These are phyloP conservation scores for Catharus minimus DNA, from an alignment of 2,113 vertebrate species.

Conservation along the genomic window DNA sequence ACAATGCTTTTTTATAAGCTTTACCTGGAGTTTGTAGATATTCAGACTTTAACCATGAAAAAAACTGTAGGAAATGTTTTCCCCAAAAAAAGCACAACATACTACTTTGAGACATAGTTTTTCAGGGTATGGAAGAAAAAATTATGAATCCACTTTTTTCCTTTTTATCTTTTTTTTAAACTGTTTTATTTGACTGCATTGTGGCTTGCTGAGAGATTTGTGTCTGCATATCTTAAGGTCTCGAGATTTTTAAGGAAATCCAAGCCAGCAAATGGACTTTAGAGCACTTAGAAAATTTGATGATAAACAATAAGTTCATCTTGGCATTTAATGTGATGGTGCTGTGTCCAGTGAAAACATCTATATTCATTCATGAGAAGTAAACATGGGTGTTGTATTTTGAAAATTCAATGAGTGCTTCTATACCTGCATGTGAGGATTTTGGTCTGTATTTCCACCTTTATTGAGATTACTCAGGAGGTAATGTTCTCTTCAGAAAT, in stretches of 20 bases:
- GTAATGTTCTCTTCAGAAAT: background rate
- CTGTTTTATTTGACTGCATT: background rate
- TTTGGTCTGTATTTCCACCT: background rate
- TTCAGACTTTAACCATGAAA: background rate
- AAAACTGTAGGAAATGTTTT: background rate
- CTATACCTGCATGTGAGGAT: background rate
- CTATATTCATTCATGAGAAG: background rate
- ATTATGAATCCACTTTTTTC: background rate
- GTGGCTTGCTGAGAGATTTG: background rate
- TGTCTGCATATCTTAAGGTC: background rate
- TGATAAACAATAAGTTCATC: background rate
- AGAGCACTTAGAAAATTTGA: background rate
- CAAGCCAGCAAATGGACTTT: slow-evolving; percentile 1
- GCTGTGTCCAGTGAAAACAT: background rate
- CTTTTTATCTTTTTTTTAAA: background rate
- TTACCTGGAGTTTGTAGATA: background rate
- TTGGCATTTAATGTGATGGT: background rate
- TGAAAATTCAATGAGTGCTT: background rate
- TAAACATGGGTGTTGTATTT: background rate
- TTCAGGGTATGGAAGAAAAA: background rate
- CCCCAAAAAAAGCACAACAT: fast-evolving
- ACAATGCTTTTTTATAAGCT: background rate
- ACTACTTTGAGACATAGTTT: background rate
- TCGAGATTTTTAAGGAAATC: background rate
- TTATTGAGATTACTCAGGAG: background rate